Evolutionary conservation across 1,140 invertebrate genomes (phyloP), one percentile per base, ranked within the genome.

Genomic region (Physella acuta): DNA sequence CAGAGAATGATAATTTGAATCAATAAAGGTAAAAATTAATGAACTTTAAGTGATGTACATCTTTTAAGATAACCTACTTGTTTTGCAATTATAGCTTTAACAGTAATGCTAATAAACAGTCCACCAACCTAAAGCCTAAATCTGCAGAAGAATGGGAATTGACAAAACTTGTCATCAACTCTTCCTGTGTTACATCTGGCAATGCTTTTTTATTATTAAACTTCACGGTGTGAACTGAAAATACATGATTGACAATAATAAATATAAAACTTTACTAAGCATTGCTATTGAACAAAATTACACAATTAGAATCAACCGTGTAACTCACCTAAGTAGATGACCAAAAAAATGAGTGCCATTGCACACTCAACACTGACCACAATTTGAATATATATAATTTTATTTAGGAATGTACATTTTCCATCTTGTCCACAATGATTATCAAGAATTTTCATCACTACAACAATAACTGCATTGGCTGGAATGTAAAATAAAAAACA

Each of bases 181-280:
- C 80, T 30, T 79, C 76, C 58, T 78, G 75, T n/a, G 61, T 71
- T 0, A 79, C 78, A 71, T 81, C 80, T 30, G 80, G 80, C 20
- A 61, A 70, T 14, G 76, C 74, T 34, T 73, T 58, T 51, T 72
- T 70, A n/a, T 55, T 64, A 61, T 81, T 81, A 30, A 66, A 66
- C 31, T 24, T 69, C 28, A 69, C 58, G 24, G 68, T 69, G 8
- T 53, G 33, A 20, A 59, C 68, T 69, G 44, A 51, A 62, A 52
- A 59, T 33, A 67, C 52, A 52, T 26, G 33, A 60, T 34, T 3
- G 58, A 5, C 34, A 11, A 30, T 37, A 16, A 63, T 39, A 63
- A 26, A n/a, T n/a, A n/a, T n/a, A n/a, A n/a, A n/a, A n/a, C n/a
- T n/a, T n/a, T n/a, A n/a, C n/a, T n/a, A n/a, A n/a, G n/a, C n/a